These are phyloP conservation scores for Xylophagus ater DNA, from an alignment of 2,888 invertebrate species.

Conservation along the genomic window DNA sequence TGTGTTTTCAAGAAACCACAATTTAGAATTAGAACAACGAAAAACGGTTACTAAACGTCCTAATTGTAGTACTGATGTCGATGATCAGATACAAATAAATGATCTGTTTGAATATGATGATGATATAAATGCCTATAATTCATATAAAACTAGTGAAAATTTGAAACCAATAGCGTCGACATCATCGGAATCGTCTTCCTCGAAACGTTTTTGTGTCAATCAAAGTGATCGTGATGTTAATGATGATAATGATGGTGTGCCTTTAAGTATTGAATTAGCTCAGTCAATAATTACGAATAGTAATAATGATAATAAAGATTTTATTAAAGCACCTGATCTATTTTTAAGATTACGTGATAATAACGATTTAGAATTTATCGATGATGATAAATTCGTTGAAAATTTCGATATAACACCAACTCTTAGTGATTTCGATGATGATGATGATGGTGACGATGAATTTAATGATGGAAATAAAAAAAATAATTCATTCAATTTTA, in stretches of 20 bases:
- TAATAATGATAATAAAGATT: conserved; percentile 8
- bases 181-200: no score
- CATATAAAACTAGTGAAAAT: conserved; percentile 1
- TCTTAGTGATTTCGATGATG: conserved; percentile 14
- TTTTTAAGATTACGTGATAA: conserved; percentile 17
- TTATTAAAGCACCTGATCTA: conserved; percentile 16
- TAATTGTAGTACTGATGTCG: no score
- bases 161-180: no score
- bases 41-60: no score
- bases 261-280: conserved; percentile 19
- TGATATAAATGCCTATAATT: conserved; percentile 12
- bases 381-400: conserved; percentile 14
- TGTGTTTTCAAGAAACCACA: no score
- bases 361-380: conserved; percentile 15
- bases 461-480: conserved; percentile 4
- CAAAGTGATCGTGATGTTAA: not conserved
- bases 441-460: conserved; percentile 6
- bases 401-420: conserved; percentile 5
- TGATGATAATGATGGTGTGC: conserved; percentile 9
- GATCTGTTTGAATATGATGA: conserved; percentile 17
- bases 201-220: not conserved
- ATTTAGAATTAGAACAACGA: no score
- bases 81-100: conserved; percentile 8
- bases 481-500: conserved; percentile 11
- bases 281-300: conserved; percentile 7